Conservation (phyloP, 1,140 invertebrate genomes). For the Lepeophtheirus salmonis region DNA sequence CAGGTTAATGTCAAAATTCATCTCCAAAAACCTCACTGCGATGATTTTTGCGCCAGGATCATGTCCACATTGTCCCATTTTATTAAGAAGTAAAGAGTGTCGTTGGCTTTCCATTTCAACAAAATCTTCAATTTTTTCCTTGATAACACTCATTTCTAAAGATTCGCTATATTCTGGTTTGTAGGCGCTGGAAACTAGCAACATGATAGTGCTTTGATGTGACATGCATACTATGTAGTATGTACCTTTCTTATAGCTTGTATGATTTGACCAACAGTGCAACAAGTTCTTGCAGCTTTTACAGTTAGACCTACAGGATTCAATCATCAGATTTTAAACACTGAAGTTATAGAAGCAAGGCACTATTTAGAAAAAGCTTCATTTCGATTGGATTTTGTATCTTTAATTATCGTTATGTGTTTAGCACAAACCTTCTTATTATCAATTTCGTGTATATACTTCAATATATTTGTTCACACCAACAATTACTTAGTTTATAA, state of each 20-base stretch:
- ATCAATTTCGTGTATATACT: conserved; percentile 39
- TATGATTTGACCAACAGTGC: conserved; percentile 43
- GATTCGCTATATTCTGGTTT: conserved; percentile 36
- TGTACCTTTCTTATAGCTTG: conserved; percentile 42
- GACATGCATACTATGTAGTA: conserved; percentile 37
- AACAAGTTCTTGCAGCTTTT: conserved; percentile 32
- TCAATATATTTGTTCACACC: conserved; percentile 42
- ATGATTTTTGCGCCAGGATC: conserved; percentile 46
- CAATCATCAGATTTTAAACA: conserved; percentile 31
- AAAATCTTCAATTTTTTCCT: conserved; percentile 32
- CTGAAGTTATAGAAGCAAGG: conserved; percentile 16
- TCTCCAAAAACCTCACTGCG: conserved; percentile 44
- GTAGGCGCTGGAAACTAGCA: conserved; percentile 44
- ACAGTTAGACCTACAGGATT: conserved; percentile 38
- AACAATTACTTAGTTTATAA: conserved; percentile 40
- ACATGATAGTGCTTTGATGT: conserved; percentile 34
- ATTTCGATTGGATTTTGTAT: conserved; percentile 25
- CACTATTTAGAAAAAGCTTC: conserved; percentile 18
- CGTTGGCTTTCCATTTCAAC: conserved; percentile 36
- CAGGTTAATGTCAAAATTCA: conserved; percentile 48
- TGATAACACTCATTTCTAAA: conserved; percentile 33
- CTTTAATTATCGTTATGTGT: conserved; percentile 34
- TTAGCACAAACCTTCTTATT: conserved; percentile 36
- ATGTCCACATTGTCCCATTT: conserved; percentile 49
- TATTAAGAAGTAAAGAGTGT: conserved; percentile 42